Evolutionary conservation across 2,797 vertebrate genomes (phyloP), one percentile per base, ranked within the genome.

Genomic region (Mastacembelus armatus): DNA sequence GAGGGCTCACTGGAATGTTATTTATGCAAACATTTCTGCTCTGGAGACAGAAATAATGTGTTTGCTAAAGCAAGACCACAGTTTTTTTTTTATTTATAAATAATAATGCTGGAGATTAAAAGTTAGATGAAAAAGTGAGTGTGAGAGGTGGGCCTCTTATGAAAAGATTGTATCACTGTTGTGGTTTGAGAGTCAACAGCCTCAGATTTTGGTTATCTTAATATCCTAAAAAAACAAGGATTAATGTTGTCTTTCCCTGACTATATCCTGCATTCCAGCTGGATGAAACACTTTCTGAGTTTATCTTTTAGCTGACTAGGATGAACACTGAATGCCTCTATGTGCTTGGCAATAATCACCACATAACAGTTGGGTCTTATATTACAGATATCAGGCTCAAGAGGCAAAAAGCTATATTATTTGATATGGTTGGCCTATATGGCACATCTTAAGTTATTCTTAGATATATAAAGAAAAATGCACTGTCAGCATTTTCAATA

Each of bases 1-100:
- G 75, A 80, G 85, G 89, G 79, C 80, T 58, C 76, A 66, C 45
- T 77, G 87, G 90, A 90, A 90, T 88, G 86, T 89, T 89, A 89
- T 88, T 86, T 89, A 81, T 87, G 58, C 86, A 87, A 89, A 88
- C 80, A 85, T 80, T 60, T 81, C 63, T 48, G 66, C 74, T 75
- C 69, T 4, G 26, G 48, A 73, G 76, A 64, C 68, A 71, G 74
- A 61, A 73, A 71, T 73, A 58, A 85, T 65, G 71, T 50, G 43
- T 79, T 80, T 10, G 29, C 59, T 56, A 15, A 50, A 76, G 70
- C 29, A 2, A 0, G 48, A 21, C 49, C 10, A 32, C 48, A 15
- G 19, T 32, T 40, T 51, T 26, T 36, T 32, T 40, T 51, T 26
- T 36, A 61, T 64, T 70, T 73, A 73, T 70, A 59, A 52, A 68